Evolutionary conservation across 2,797 vertebrate genomes (phyloP).

Genomic region (Yasuhikotakia modesta): DNA sequence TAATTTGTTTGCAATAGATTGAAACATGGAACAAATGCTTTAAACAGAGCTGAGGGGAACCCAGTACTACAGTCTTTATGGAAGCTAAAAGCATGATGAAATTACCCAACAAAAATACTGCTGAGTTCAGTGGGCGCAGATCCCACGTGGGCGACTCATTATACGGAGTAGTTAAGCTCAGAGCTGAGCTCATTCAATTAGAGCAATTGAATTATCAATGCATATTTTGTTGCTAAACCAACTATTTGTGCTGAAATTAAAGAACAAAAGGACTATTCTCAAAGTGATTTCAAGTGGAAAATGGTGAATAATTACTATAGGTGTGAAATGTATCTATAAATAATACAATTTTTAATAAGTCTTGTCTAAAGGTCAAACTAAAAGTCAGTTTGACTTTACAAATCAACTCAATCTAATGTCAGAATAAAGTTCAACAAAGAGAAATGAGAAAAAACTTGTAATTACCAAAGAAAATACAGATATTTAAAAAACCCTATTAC

Average conservation of each 20-base stretch:
- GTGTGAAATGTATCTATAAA: neutral
- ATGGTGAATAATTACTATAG: neutral
- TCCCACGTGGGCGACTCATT: neutral
- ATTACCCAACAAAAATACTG: neutral
- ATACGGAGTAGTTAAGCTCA: neutral
- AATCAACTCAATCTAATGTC: slow-evolving; percentile 37
- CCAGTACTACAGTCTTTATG: neutral
- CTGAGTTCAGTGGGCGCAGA: neutral
- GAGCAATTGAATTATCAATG: slow-evolving; percentile 3
- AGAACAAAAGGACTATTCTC: neutral
- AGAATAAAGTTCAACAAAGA: slow-evolving; percentile 20
- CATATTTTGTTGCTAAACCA: slow-evolving; percentile 12
- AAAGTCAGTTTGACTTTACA: slow-evolving; percentile 7
- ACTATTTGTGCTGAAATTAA: slow-evolving; percentile 4
- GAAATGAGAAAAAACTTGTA: slow-evolving; percentile 9
- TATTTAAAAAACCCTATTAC: neutral
- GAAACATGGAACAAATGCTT: neutral
- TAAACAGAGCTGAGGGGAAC: neutral
- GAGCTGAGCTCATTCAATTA: neutral
- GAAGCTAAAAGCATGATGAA: neutral
- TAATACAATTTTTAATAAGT: slow-evolving; percentile 10
- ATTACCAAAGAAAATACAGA: neutral
- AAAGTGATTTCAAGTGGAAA: neutral
- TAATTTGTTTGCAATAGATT: neutral
- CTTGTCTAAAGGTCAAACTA: slow-evolving; percentile 28